A percentile compares a stretch with the other conserved stretches of the same genome.
phyloP scores from a whole-genome alignment of 2,888 invertebrate genomes.

The Agriopis marginaria region DNA sequence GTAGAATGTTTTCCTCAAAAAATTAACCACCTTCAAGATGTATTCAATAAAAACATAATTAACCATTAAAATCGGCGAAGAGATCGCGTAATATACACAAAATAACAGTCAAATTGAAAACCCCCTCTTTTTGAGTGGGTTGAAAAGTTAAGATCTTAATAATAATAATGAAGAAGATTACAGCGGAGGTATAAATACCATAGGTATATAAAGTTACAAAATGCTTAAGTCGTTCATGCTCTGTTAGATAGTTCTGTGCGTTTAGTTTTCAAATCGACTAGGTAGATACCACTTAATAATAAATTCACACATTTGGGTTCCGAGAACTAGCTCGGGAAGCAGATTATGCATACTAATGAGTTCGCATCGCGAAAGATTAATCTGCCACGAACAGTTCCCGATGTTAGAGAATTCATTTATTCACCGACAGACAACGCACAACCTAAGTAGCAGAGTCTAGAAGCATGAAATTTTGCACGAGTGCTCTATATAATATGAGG shows the following conservation, averaged over 20 bases:
- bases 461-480: too few relatives aligned
- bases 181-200: neutral
- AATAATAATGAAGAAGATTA: neutral
- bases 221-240: conserved; percentile 33
- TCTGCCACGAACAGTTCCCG: conserved; percentile 47
- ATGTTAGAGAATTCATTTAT: conserved; percentile 15
- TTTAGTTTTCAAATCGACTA: conserved; percentile 31
- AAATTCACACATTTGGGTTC: conserved; percentile 55
- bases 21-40: too few relatives aligned
- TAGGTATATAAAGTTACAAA: neutral
- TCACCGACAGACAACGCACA: too few relatives aligned
- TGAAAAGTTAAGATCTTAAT: neutral
- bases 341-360: conserved; percentile 60
- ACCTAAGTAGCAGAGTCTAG: neutral
- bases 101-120: too few relatives aligned
- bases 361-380: conserved; percentile 57
- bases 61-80: too few relatives aligned
- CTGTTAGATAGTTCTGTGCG: conserved; percentile 26
- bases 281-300: conserved; percentile 14
- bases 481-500: too few relatives aligned
- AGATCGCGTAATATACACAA: too few relatives aligned
- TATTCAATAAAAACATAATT: too few relatives aligned
- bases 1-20: too few relatives aligned
- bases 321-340: conserved; percentile 58
- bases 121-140: too few relatives aligned